Evolutionary conservation across 2,888 invertebrate genomes (phyloP).

Genomic region (Tiphia femorata): DNA sequence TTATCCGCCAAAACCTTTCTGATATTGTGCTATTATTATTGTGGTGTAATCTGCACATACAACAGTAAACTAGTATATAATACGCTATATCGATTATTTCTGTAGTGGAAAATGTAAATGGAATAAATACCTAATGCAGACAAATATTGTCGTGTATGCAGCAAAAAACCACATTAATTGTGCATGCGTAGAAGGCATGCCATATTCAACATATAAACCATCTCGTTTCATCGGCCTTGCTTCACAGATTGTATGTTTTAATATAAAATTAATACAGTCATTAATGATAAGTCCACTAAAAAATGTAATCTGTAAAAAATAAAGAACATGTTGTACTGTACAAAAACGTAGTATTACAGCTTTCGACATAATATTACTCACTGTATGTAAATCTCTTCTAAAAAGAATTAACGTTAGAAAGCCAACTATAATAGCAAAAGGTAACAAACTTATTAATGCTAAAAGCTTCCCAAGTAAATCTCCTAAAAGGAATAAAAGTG

Average conservation of each 20-base stretch:
- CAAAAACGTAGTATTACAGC: too few species aligned
- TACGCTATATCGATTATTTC: background rate
- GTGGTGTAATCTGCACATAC: slow-evolving; percentile 80
- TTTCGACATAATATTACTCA: slow-evolving; percentile 75
- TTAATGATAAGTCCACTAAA: slow-evolving; percentile 83
- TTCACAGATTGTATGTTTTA: slow-evolving; percentile 87
- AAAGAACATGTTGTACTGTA: slow-evolving; percentile 7
- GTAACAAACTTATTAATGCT: slow-evolving; percentile 85
- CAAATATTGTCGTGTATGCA: slow-evolving; percentile 85
- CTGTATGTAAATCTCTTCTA: slow-evolving; percentile 91
- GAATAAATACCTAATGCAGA: slow-evolving; percentile 82
- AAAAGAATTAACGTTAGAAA: slow-evolving; percentile 88
- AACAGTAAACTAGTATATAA: slow-evolving; percentile 16
- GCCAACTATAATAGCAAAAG: slow-evolving; percentile 86
- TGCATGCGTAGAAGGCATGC: slow-evolving; percentile 93
- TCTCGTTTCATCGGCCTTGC: slow-evolving; percentile 80
- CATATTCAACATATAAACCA: slow-evolving; percentile 81
- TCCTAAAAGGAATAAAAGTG: slow-evolving; percentile 73
- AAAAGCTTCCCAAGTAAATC: slow-evolving; percentile 86
- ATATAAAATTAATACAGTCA: slow-evolving; percentile 82
- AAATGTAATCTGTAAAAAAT: slow-evolving; percentile 79
- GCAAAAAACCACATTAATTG: slow-evolving; percentile 95
- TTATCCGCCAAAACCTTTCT: slow-evolving; percentile 80
- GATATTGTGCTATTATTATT: slow-evolving; percentile 84
- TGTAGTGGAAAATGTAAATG: background rate